Conservation (phyloP, 2,113 vertebrate genomes). For the Muscicapa adusta region DNA sequence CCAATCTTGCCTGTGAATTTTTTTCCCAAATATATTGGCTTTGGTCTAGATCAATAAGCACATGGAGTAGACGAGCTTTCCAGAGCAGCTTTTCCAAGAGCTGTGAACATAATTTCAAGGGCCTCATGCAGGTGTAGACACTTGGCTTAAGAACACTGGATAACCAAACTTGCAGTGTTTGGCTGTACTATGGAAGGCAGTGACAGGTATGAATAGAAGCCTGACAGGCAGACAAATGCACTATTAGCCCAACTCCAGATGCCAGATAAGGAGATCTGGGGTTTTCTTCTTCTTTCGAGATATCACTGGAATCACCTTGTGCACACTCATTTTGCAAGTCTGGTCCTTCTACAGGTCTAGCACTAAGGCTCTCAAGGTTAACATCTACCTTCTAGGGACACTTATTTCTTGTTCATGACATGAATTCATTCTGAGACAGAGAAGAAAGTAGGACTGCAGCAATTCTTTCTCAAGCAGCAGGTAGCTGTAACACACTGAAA, state of each 20-base stretch:
- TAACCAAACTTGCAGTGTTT: not conserved
- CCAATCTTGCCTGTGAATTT: not conserved
- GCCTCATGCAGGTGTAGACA: not conserved
- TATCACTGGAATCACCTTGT: not conserved
- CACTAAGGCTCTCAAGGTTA: not conserved
- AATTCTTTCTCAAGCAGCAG: not conserved
- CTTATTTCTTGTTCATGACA: not conserved
- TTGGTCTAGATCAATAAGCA: not conserved
- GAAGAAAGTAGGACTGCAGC: not conserved
- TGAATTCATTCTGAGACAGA: not conserved
- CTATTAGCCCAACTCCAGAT: not conserved
- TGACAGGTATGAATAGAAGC: not conserved
- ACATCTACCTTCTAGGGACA: not conserved
- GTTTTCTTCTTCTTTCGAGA: not conserved
- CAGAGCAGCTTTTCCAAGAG: no score
- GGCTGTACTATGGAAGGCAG: not conserved
- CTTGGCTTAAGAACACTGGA: not conserved
- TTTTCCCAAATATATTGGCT: not conserved
- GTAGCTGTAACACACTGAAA: not conserved
- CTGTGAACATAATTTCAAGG: not conserved
- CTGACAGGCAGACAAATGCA: not conserved
- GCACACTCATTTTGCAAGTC: not conserved
- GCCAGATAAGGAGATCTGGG: not conserved
- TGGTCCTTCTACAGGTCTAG: not conserved
- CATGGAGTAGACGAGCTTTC: not conserved